These are phyloP conservation scores for Parambassis ranga DNA, from an alignment of 2,797 vertebrate genomes.

Conservation along the genomic window DNA sequence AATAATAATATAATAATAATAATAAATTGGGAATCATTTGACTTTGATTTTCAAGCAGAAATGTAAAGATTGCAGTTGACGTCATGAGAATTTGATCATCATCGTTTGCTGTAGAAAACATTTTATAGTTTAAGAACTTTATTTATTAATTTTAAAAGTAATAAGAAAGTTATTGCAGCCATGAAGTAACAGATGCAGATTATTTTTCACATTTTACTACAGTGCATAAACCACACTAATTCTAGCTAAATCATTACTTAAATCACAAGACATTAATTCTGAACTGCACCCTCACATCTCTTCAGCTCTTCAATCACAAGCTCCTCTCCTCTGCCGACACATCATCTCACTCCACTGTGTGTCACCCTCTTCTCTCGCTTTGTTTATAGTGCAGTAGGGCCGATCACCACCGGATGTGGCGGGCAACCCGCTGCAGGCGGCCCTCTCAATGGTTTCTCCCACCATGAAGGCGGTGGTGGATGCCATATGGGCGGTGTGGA, in stretches of 20 bases:
- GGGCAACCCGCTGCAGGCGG: slow-evolving; percentile 24
- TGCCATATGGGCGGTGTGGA: slow-evolving; percentile 81
- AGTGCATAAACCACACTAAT: not conserved
- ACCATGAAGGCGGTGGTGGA: slow-evolving; percentile 83
- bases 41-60: too few species aligned
- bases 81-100: too few species aligned
- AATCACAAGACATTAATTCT: not conserved
- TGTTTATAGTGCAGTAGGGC: slow-evolving; percentile 29
- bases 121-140: too few species aligned
- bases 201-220: not conserved
- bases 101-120: too few species aligned
- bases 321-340: slow-evolving; percentile 11
- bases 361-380: slow-evolving; percentile 22
- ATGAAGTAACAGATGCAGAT: not conserved
- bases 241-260: not conserved
- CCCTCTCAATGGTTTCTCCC: slow-evolving; percentile 77
- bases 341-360: not conserved
- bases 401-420: slow-evolving; percentile 36
- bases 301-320: not conserved
- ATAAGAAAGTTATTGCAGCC: not conserved
- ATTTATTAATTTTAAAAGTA: not conserved
- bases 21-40: too few species aligned
- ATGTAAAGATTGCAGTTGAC: too few species aligned
- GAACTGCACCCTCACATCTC: not conserved
- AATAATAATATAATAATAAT: too few species aligned